phyloP scores from a whole-genome alignment of 2,888 invertebrate genomes.

The Ichneumoninae sp. region DNA sequence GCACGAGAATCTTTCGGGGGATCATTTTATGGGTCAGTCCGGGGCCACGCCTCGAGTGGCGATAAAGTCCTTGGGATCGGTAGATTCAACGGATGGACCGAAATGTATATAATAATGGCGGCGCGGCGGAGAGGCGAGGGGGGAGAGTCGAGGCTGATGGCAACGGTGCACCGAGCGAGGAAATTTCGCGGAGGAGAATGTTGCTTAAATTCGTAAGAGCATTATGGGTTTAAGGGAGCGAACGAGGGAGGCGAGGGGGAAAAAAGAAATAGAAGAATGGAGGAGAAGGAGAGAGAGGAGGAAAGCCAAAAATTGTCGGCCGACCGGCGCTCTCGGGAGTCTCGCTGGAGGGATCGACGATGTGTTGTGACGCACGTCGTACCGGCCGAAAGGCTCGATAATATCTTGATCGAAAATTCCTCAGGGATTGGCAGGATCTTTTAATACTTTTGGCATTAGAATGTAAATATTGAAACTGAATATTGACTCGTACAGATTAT shows the following conservation, averaged over 20 bases:
- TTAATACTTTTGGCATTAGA: not conserved
- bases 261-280: conserved; percentile 45
- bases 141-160: conserved; percentile 32
- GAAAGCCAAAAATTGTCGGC: conserved; percentile 32
- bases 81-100: conserved; percentile 45
- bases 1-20: conserved; percentile 35
- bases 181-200: conserved; percentile 62
- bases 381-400: conserved; percentile 14
- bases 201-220: conserved; percentile 72
- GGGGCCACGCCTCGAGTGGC: conserved; percentile 43
- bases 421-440: conserved; percentile 17
- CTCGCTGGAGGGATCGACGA: conserved; percentile 45
- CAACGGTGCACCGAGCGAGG: conserved; percentile 14
- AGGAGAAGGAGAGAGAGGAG: conserved; percentile 30
- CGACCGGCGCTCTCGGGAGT: conserved; percentile 3
- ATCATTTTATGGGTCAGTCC: conserved; percentile 62
- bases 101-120: conserved; percentile 63
- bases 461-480: conserved; percentile 1
- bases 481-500: not conserved
- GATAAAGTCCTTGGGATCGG: conserved; percentile 53
- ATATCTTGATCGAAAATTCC: conserved; percentile 46
- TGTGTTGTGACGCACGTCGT: conserved; percentile 44
- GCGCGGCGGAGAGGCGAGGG: conserved; percentile 62
- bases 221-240: conserved; percentile 71
- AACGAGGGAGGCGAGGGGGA: conserved; percentile 44